Evolutionary conservation across 2,113 vertebrate genomes (phyloP), one percentile per base, ranked within the genome.

Genomic region (Notothenia rossii): DNA sequence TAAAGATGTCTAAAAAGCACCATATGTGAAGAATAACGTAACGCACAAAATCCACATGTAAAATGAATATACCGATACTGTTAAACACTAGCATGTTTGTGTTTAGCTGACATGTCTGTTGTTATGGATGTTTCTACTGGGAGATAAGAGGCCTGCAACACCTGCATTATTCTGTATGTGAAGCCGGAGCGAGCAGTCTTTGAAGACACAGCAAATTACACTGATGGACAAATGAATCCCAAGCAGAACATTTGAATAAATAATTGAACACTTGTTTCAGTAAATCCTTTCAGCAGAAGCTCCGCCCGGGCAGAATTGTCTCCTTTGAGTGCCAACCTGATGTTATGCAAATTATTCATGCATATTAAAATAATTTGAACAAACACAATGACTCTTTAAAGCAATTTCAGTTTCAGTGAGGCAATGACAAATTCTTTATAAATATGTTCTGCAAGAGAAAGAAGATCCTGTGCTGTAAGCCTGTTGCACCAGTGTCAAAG

Each of bases 321-420:
- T 55, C 50, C 25, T 67, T 20, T 25, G 45, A 69, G 61, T 5
- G 45, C 54, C 1, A 2, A 70, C 65, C 46, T 79, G 49, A 79
- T 61, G 46, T 65, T 65, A 63, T 83, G 62, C 62, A 83, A 86
- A 89, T 76, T 5, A 60, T 15, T 25, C 70, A 53, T 86, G 60
- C 73, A 88, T 83, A 80, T 86, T 88, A 60, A 65, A 82, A 75
- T 13, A 13, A 7, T 55, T 14, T 73, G 65, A 83, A 91, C 83
- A 79, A 90, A 85, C 72, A 81, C 75, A 84, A 72, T 67, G 45
- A 46, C 36, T 74, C 22, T 73, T 79, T 67, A 71, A 40, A 72
- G 53, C 25, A 48, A 14, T 20, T 48, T 56, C 36, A 40, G 50
- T 43, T 64, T 78, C 54, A 53, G 33, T 55, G 18, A 36, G 11